Evolutionary conservation across 2,888 invertebrate genomes (phyloP).

Genomic region (Pantelozetes paolii): DNA sequence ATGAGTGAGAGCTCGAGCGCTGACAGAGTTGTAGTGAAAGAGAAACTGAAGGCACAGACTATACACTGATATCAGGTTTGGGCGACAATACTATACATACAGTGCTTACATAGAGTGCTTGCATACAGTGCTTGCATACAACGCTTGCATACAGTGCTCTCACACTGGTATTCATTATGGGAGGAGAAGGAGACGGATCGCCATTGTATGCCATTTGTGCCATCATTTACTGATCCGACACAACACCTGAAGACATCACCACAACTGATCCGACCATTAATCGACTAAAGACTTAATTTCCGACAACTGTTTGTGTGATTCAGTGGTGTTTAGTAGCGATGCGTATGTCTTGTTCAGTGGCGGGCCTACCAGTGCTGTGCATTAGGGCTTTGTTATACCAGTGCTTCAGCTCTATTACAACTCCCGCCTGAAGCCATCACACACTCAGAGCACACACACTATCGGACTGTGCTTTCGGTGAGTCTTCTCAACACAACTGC

Average conservation of each 20-base stretch:
- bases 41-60: not conserved
- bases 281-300: too few species aligned
- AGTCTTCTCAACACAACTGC: not conserved
- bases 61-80: not conserved
- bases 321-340: not conserved
- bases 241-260: not conserved
- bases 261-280: not conserved
- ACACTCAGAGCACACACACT: not conserved
- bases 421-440: constrained; percentile 29
- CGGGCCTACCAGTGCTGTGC: not conserved
- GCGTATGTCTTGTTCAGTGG: not conserved
- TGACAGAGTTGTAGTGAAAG: not conserved
- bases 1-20: not conserved
- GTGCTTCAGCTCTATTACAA: not conserved
- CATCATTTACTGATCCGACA: not conserved
- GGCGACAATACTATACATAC: not conserved
- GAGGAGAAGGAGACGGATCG: constrained; percentile 34
- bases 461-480: constrained; percentile 27
- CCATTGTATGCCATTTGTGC: constrained; percentile 3
- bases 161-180: constrained; percentile 2
- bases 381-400: not conserved
- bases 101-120: too few species aligned
- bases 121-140: too few species aligned
- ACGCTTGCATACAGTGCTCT: too few species aligned
- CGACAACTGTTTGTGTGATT: not conserved